These are phyloP conservation scores for Melopsittacus undulatus DNA, from an alignment of 2,797 vertebrate species.

Conservation along the genomic window DNA sequence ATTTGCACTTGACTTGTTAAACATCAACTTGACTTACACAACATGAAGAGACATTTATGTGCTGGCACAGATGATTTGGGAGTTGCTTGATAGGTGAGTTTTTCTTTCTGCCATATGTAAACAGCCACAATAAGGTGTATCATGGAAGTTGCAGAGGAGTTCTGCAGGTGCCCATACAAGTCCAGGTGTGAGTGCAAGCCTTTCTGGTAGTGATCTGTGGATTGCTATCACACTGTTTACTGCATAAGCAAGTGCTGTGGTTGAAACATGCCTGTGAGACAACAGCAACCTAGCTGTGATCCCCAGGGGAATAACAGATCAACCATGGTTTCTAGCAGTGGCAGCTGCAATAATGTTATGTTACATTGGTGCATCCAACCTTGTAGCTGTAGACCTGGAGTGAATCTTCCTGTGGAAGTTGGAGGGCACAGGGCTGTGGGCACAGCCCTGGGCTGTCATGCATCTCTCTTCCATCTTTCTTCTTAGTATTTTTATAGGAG, in stretches of 20 bases:
- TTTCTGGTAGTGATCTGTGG: accelerated
- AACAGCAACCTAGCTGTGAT: not conserved
- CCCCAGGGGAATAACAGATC: no score
- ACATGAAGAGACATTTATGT: not conserved
- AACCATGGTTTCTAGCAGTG: not conserved
- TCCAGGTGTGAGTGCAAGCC: not conserved
- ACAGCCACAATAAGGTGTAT: not conserved
- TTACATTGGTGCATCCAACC: not conserved
- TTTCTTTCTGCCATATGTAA: not conserved
- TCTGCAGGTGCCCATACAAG: not conserved
- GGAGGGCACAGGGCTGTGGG: not conserved
- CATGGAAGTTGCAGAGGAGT: not conserved
- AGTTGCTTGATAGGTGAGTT: not conserved
- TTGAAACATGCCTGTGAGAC: not conserved
- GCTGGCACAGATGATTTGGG: not conserved
- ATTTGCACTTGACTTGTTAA: not conserved
- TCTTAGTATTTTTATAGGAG: not conserved
- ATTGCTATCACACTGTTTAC: no score
- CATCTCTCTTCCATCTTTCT: not conserved
- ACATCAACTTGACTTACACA: not conserved
- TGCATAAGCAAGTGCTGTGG: accelerated
- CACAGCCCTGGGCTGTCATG: not conserved
- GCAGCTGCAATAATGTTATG: accelerated
- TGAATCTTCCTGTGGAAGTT: not conserved
- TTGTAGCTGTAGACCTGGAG: not conserved